These are phyloP conservation scores for Geophilus truncorum DNA, from an alignment of 2,888 invertebrate genomes.

Conservation along the genomic window DNA sequence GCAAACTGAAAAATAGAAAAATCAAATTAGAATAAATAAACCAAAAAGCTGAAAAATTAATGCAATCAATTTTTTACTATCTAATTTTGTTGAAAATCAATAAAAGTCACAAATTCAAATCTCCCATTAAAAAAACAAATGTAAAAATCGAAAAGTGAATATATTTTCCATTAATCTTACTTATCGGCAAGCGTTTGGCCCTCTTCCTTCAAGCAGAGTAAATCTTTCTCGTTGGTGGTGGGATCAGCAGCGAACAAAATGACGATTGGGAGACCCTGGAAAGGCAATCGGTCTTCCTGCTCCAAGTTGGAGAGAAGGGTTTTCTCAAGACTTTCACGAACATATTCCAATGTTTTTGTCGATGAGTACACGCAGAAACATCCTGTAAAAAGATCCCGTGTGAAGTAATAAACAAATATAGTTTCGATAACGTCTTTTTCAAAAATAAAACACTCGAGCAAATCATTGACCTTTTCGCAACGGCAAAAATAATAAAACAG, in stretches of 20 bases:
- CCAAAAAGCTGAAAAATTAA: too few species aligned
- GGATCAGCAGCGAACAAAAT: slow-evolving; percentile 85
- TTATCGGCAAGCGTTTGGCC: slow-evolving; percentile 85
- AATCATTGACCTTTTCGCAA: too few species aligned
- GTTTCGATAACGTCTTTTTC: too few species aligned
- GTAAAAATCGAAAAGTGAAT: not conserved
- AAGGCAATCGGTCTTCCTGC: slow-evolving; percentile 79
- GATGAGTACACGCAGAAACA: slow-evolving; percentile 67
- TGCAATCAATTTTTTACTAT: too few species aligned
- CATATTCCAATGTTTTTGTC: slow-evolving; percentile 84
- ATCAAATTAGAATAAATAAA: too few species aligned
- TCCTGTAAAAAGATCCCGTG: slow-evolving; percentile 43
- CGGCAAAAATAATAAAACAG: too few species aligned
- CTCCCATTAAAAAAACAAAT: too few species aligned
- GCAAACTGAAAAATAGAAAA: slow-evolving; percentile 61
- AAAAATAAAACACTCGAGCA: not conserved
- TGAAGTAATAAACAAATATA: not conserved
- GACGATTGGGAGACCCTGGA: slow-evolving; percentile 81
- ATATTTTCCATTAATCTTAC: slow-evolving; percentile 50
- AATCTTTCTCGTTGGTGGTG: slow-evolving; percentile 73
- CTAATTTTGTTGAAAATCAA: too few species aligned
- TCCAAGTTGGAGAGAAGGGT: slow-evolving; percentile 83
- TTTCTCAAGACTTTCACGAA: slow-evolving; percentile 83
- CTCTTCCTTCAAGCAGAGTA: slow-evolving; percentile 77
- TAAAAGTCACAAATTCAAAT: not conserved